Conservation (phyloP, 2,888 invertebrate genomes). For the Hecatera dysodea region DNA sequence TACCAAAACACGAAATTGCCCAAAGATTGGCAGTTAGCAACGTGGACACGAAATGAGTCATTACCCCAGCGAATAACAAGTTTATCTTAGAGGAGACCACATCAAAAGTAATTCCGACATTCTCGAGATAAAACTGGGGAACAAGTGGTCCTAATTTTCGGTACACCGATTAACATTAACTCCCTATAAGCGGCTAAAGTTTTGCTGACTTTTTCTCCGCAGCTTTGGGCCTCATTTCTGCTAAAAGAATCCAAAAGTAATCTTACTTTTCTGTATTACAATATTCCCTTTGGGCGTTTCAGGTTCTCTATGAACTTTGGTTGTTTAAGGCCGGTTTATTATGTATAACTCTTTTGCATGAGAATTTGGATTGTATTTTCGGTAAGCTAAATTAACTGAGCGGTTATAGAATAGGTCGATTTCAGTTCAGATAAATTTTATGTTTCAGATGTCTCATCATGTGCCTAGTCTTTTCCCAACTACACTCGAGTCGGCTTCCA, state of each 20-base stretch:
- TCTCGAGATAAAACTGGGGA: constrained; percentile 47
- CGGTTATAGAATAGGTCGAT: neutral
- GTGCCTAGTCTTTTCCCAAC: too few relatives aligned
- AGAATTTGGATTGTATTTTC: constrained; percentile 6
- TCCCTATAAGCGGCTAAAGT: constrained; percentile 46
- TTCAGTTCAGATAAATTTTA: too few relatives aligned
- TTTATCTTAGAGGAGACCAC: constrained; percentile 28
- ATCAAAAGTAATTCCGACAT: constrained; percentile 44
- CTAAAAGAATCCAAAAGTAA: constrained; percentile 60
- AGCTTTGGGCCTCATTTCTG: constrained; percentile 36
- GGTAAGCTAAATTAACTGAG: neutral
- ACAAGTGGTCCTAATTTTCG: constrained; percentile 48
- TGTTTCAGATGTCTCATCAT: too few relatives aligned
- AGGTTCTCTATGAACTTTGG: constrained; percentile 39
- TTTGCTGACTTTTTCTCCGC: constrained; percentile 44
- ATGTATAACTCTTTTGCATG: constrained; percentile 35
- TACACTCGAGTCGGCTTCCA: too few relatives aligned
- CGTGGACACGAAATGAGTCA: constrained; percentile 32
- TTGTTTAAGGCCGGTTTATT: constrained; percentile 23
- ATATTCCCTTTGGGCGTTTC: constrained; percentile 43
- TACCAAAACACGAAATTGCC: neutral
- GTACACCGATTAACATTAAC: constrained; percentile 55
- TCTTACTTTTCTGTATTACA: constrained; percentile 53
- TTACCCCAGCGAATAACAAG: constrained; percentile 34
- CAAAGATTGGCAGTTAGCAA: constrained; percentile 1